Evolutionary conservation across 2,888 invertebrate species (phyloP).

Genomic region (Pogonocherus hispidulus): DNA sequence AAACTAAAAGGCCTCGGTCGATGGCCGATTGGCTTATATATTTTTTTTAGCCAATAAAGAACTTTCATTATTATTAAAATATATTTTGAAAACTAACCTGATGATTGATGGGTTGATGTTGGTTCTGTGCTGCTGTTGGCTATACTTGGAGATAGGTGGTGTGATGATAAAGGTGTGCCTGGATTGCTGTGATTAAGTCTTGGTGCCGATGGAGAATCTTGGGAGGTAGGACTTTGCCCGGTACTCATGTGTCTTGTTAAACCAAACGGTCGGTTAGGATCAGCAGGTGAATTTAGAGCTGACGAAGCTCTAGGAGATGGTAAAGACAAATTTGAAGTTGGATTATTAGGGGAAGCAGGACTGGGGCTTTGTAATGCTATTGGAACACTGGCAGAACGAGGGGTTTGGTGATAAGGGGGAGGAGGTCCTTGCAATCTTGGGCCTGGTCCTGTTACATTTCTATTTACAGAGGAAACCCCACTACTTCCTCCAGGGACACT

Average conservation of each 20-base stretch:
- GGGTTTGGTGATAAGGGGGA: constrained; percentile 82
- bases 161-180: constrained; percentile 78
- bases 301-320: constrained; percentile 82
- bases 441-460: constrained; percentile 64
- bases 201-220: constrained; percentile 73
- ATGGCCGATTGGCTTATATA: no score
- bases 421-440: constrained; percentile 80
- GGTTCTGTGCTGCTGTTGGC: constrained; percentile 67
- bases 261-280: constrained; percentile 72
- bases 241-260: constrained; percentile 71
- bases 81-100: no score
- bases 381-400: constrained; percentile 80
- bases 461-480: constrained; percentile 49
- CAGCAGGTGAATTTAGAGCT: constrained; percentile 79
- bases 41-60: no score
- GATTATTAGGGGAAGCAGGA: constrained; percentile 81
- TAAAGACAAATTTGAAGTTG: constrained; percentile 78
- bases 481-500: constrained; percentile 43
- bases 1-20: no score
- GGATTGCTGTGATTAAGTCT: constrained; percentile 79
- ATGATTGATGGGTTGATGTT: constrained; percentile 65
- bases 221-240: constrained; percentile 75
- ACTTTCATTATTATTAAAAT: no score
- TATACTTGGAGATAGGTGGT: constrained; percentile 72
- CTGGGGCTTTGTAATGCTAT: constrained; percentile 82